Conservation (phyloP, 2,797 vertebrate genomes). For the Denticeps clupeoides region DNA sequence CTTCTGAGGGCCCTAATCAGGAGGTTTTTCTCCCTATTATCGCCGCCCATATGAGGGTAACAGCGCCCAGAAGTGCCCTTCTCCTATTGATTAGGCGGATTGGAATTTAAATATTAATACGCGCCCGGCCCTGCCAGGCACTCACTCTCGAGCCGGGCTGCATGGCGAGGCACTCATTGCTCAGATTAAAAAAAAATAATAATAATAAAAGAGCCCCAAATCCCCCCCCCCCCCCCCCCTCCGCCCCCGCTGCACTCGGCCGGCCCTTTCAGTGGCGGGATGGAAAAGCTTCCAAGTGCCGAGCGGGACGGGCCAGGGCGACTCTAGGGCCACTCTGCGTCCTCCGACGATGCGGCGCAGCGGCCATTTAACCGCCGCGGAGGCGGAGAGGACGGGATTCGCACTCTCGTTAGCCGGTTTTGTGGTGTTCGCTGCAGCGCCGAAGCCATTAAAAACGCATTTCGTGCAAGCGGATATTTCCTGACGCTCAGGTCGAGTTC, state of each 20-base stretch:
- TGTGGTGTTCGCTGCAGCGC: no score
- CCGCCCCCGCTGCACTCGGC: not conserved
- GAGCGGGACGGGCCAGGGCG: slow-evolving; percentile 40
- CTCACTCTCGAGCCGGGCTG: slow-evolving; percentile 58
- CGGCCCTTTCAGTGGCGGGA: no score
- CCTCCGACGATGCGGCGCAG: slow-evolving; percentile 47
- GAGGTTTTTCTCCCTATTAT: slow-evolving; percentile 88
- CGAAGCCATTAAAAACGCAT: no score
- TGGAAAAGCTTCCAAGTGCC: slow-evolving; percentile 59
- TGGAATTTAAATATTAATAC: slow-evolving; percentile 80
- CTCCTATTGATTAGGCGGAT: slow-evolving; percentile 72
- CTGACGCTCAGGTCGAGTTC: no score
- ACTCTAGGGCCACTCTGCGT: slow-evolving; percentile 43
- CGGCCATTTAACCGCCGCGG: slow-evolving; percentile 49
- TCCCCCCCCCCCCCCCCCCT: not conserved
- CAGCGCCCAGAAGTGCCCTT: slow-evolving; percentile 65
- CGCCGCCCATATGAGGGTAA: slow-evolving; percentile 75
- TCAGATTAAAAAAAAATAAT: slow-evolving; percentile 64
- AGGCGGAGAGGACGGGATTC: no score
- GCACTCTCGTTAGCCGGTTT: no score
- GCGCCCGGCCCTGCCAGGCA: slow-evolving; percentile 56
- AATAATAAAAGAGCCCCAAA: not conserved
- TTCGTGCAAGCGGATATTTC: no score
- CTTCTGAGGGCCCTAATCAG: slow-evolving; percentile 87
- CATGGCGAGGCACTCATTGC: slow-evolving; percentile 72